Evolutionary conservation across 1,140 invertebrate species (phyloP), one percentile per base, ranked within the genome.

Genomic region (Bombus impatiens): DNA sequence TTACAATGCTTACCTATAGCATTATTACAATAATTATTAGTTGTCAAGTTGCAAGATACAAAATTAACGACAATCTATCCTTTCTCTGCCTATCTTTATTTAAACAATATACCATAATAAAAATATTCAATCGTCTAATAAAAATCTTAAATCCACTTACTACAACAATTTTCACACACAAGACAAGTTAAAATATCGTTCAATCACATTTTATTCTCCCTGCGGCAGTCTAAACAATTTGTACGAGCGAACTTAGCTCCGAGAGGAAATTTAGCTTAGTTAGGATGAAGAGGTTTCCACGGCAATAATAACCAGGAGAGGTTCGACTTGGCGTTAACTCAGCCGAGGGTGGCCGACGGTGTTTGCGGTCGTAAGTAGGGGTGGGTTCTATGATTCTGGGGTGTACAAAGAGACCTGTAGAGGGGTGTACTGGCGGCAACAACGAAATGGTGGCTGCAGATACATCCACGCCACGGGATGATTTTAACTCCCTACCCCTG

Each of bases 351-450:
- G 72, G 86, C 87, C 59, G 87, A 87, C 42, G 77, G 67, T 74
- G 87, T 84, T 83, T 86, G 86, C 70, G 89, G 88, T 84, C 86
- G 76, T 88, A 84, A 88, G 79, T 82, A 87, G 89, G 92, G 92
- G 81, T 82, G 68, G 72, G 82, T 68, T 40, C 92, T 79, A 88
- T 92, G 93, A 93, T 93, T 93, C 89, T 84, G 65, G 81, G 86
- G 68, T 35, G 35, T 82, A 75, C 82, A 74, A 85, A 86, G 89
- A 92, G 89, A 72, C 44, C 44, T 47, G 44, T 47, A 47, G 44
- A 47, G 44, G 44, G 44, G 44, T 47, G 15, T 47, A 47, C 44
- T 78, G 86, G 78, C 76, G 87, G 79, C 89, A 89, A 75, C 47
- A 78, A 85, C 87, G 87, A 78, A 81, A 77, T 82, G 65, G 72